These are phyloP conservation scores for Garra rufa DNA, from an alignment of 2,113 vertebrate species.

Conservation along the genomic window DNA sequence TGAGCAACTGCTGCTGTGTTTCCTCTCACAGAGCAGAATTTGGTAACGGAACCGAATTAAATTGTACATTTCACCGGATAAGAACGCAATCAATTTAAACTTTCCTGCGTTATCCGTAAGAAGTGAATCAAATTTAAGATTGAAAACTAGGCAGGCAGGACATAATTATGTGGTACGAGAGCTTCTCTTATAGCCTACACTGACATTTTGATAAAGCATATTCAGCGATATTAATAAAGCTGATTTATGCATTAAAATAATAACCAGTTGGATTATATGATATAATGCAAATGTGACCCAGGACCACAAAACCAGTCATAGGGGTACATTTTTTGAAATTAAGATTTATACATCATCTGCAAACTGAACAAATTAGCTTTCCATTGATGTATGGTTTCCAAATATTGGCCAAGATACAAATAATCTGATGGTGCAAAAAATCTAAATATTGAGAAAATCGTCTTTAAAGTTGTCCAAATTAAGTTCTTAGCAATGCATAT, in stretches of 20 bases:
- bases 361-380: too few species aligned
- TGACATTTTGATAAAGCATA: background rate
- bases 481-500: too few species aligned
- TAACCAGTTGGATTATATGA: background rate
- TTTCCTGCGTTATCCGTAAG: background rate
- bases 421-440: too few species aligned
- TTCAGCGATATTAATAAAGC: background rate
- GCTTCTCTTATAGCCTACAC: background rate
- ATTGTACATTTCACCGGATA: background rate
- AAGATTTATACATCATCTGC: too few species aligned
- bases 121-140: background rate
- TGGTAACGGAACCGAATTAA: background rate
- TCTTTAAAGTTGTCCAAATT: too few species aligned
- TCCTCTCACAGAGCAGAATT: background rate
- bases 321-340: too few species aligned
- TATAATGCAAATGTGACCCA: background rate
- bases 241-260: background rate
- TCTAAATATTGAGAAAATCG: too few species aligned
- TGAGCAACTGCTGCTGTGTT: background rate
- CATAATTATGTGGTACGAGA: background rate
- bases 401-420: too few species aligned
- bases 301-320: too few species aligned
- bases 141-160: background rate
- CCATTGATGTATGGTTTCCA: too few species aligned
- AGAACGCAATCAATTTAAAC: background rate